These are phyloP conservation scores for Anarsia innoxiella DNA, from an alignment of 2,888 invertebrate genomes.

Conservation along the genomic window DNA sequence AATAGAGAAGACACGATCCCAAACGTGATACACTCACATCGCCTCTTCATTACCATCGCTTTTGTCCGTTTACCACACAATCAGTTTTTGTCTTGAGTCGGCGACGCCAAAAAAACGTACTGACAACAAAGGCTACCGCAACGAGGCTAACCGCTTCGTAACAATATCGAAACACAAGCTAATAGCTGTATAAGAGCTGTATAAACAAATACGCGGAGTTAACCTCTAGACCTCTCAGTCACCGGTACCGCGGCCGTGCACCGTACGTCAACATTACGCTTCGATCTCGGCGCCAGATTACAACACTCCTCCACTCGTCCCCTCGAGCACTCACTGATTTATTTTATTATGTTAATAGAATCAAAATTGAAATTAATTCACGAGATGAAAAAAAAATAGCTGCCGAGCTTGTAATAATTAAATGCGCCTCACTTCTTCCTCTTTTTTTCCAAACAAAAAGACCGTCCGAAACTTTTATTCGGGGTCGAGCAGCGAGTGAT, in stretches of 20 bases:
- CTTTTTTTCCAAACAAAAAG: slow-evolving; percentile 38
- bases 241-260: too few species aligned
- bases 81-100: slow-evolving; percentile 51
- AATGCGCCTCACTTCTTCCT: slow-evolving; percentile 48
- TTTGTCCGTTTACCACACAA: slow-evolving; percentile 48
- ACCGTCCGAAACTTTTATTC: slow-evolving; percentile 51
- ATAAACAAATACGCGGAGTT: slow-evolving; percentile 40
- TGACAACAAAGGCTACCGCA: slow-evolving; percentile 33
- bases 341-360: slow-evolving; percentile 57
- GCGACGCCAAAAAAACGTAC: slow-evolving; percentile 40
- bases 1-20: background rate
- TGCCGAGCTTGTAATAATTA: slow-evolving; percentile 51
- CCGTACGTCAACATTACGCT: slow-evolving; percentile 27
- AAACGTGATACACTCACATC: slow-evolving; percentile 31
- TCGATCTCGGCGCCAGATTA: slow-evolving; percentile 37
- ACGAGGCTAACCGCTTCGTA: slow-evolving; percentile 25
- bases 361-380: slow-evolving; percentile 57
- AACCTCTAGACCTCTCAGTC: slow-evolving; percentile 41
- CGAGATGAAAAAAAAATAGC: slow-evolving; percentile 45
- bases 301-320: slow-evolving; percentile 22
- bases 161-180: slow-evolving; percentile 24
- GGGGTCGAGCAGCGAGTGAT: slow-evolving; percentile 52
- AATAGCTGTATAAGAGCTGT: slow-evolving; percentile 24
- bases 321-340: slow-evolving; percentile 36
- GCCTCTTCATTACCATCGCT: slow-evolving; percentile 41